A percentile compares a stretch with the other conserved stretches of the same genome.
These are phyloP conservation scores for Recurvirostra avosetta DNA, from an alignment of 2,113 vertebrate genomes.

Conservation along the genomic window DNA sequence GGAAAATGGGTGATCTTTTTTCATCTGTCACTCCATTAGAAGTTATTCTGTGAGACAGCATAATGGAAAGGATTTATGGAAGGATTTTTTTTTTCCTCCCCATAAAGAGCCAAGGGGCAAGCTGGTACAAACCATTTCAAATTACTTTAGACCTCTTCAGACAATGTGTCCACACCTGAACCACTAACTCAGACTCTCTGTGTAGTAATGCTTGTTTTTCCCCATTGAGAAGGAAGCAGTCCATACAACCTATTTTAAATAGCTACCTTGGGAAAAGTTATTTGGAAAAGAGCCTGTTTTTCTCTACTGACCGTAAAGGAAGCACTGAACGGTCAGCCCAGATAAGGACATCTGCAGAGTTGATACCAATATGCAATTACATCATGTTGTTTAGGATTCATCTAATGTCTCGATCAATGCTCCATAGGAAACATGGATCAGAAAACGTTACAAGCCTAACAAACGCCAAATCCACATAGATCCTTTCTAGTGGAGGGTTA, in stretches of 20 bases:
- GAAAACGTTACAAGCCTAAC: background rate
- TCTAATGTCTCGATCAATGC: background rate
- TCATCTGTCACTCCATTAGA: background rate
- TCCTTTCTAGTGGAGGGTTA: background rate
- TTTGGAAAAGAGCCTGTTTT: background rate
- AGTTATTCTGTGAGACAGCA: background rate
- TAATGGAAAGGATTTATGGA: background rate
- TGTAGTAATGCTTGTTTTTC: background rate
- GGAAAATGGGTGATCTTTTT: background rate
- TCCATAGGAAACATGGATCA: background rate
- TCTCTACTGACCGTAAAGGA: background rate
- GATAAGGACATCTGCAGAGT: background rate
- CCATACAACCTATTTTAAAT: background rate
- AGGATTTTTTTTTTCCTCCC: background rate
- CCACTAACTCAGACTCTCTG: background rate
- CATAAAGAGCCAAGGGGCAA: background rate
- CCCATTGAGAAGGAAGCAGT: background rate
- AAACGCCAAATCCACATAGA: background rate
- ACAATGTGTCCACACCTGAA: background rate
- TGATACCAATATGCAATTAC: background rate
- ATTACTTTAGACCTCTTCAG: background rate
- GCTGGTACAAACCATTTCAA: background rate
- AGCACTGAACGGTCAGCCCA: background rate
- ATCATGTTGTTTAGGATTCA: background rate
- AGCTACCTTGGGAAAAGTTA: background rate